A percentile compares a stretch with the other conserved stretches of the same genome.
Conservation (phyloP, 1,140 invertebrate genomes). For the Arctopsyche grandis region DNA sequence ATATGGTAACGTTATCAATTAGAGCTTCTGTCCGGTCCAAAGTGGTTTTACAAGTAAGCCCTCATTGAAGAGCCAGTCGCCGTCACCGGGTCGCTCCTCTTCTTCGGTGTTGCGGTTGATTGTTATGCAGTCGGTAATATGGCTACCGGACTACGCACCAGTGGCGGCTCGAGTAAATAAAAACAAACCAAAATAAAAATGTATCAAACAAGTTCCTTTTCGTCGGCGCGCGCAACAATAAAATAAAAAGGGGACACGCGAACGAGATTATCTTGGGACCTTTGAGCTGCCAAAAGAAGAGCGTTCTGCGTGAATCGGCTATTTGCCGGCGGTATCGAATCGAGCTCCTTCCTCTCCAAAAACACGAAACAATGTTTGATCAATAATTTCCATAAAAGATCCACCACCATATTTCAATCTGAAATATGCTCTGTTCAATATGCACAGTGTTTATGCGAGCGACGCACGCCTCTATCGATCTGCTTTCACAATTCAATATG, state of each 20-base stretch:
- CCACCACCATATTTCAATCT: no score
- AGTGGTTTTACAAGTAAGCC: conserved; percentile 27
- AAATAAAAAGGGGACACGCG: not conserved
- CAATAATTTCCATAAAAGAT: no score
- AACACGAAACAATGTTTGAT: no score
- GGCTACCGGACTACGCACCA: conserved; percentile 33
- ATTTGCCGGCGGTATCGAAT: not conserved
- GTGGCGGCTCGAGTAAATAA: not conserved
- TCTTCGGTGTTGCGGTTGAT: not conserved
- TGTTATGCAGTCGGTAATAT: conserved; percentile 21
- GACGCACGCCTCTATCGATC: no score
- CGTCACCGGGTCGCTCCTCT: not conserved
- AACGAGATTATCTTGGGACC: conserved; percentile 13
- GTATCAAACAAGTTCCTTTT: not conserved
- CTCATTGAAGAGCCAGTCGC: conserved; percentile 9
- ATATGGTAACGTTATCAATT: conserved; percentile 18
- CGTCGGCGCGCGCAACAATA: conserved; percentile 8
- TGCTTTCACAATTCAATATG: no score
- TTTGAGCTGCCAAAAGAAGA: conserved; percentile 23
- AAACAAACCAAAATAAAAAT: not conserved
- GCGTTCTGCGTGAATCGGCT: conserved; percentile 3
- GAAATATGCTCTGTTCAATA: no score
- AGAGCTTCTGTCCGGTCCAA: conserved; percentile 11
- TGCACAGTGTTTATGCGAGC: no score
- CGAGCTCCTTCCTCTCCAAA: no score